Base-by-base conservation (phyloP, 1,140 invertebrate species). In the Papilio machaon region DNA sequence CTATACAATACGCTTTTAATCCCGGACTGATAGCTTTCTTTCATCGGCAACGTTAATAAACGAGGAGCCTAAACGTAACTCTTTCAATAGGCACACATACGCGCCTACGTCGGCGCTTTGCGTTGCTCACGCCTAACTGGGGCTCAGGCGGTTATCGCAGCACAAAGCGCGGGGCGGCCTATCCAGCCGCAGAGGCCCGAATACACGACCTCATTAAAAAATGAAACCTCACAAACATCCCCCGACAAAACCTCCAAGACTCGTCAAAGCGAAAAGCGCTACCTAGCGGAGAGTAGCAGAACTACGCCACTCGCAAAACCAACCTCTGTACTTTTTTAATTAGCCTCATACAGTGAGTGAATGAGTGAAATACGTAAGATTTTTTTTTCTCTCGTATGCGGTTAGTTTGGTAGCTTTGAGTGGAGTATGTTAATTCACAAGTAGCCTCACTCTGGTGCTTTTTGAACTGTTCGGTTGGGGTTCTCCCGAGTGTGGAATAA, bases 271-370 rank as follows among this genome's bases (percentile, higher is more conserved):
- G 87, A 89, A 91, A 86, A 88, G 90, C 91, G 91, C 91, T 87
- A 87, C 91, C 91, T 91, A 88, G 86, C 88, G 91, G 91, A 85
- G 92, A 93, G 92, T 93, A 93, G 93, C 91, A 86, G 89, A 91
- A 94, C 93, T 91, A 91, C 91, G 82, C 89, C 90, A 92, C 92
- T 94, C 90, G 90, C 89, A 87, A 83, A 94, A 85, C 87, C 92
- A 94, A 83, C 89, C 91, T 92, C 91, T 93, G 92, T 94, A 90
- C 91, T 91, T 92, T 94, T 94, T 94, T 94, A 94, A 94, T 94
- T 94, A 93, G 91, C 92, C 85, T 84, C 90, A 93, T 94, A 92
- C 91, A 91, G 80, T 83, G 86, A 88, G 81, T 94, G 92, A 94
- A 94, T 94, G 91, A 91, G 92, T 93, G 86, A 91, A 92, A 92